A percentile compares a stretch with the other conserved stretches of the same genome.
Conservation (phyloP, 2,797 vertebrate species). For the Coccyzus lansbergi region DNA sequence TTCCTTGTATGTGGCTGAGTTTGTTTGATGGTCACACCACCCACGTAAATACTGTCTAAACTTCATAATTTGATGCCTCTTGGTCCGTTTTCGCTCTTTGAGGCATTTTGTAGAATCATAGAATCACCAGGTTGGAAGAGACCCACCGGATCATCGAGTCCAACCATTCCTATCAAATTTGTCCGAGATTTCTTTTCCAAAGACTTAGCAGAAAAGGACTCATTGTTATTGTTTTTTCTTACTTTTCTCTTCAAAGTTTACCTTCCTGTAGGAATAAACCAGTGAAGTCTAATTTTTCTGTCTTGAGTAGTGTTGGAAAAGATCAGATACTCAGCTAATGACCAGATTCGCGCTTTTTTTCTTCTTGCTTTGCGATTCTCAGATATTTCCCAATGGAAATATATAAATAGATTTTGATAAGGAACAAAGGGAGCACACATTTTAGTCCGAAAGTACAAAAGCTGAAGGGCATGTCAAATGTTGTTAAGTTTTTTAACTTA, state of each 20-base stretch:
- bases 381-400: conserved; percentile 58
- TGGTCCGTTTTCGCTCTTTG: background rate
- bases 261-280: background rate
- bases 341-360: conserved; percentile 39
- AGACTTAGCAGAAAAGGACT: background rate
- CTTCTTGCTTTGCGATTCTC: conserved; percentile 8
- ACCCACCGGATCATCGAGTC: too few species aligned
- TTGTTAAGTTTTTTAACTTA: too few species aligned
- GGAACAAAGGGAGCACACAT: conserved; percentile 29
- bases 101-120: background rate
- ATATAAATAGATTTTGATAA: conserved; percentile 58
- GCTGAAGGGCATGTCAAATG: conserved; percentile 52
- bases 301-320: conserved; percentile 24
- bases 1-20: background rate
- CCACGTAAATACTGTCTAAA: background rate
- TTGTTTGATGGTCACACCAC: background rate
- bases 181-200: background rate
- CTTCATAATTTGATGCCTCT: background rate
- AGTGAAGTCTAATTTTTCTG: background rate
- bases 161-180: too few species aligned
- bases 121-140: too few species aligned
- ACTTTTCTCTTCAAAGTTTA: background rate
- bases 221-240: background rate
- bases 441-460: conserved; percentile 29
- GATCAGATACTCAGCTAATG: conserved; percentile 58